Base-by-base conservation (phyloP, 2,888 invertebrate genomes). In the Cerceris ruficornis region DNA sequence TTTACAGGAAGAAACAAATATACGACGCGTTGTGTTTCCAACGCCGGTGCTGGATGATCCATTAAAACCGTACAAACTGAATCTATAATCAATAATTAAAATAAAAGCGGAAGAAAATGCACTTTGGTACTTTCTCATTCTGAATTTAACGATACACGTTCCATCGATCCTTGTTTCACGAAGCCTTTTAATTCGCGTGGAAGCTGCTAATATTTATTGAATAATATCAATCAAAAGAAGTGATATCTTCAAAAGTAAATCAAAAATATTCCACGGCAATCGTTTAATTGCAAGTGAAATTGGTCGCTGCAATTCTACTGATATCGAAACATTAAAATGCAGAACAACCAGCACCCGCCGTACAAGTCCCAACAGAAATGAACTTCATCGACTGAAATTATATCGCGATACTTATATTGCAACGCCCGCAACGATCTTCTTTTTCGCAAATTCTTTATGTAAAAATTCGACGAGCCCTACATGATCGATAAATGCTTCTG, bases 331-430 rank as follows among this genome's bases (percentile, higher is more conserved):
- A 50, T 46, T 54, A 57, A 57, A 54, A 66, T 54, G 43, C 15
- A 54, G 75, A 73, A 75, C 55, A 59, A 76, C 60, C 75, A 68
- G 73, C 83, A 76, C 68, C 69, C 62, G 68, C 13, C 61, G 65
- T n/a, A 57, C 2, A 52, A 15, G n/a, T 67, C 52, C 66, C 54
- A 65, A 55, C 43, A 39, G 64, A 67, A 60, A 49, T 46, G 14
- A 58, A 52, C 42, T 57, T 43, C 28, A 13, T 67, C 50, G 39
- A 75, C 8, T 39, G 65, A 65, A 65, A 59, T 60, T 59, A 28
- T 68, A 65, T 43, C 65, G 46, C 68, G 43, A 60, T 61, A 42
- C 17, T 49, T 66, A 14, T 77, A 79, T 72, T 84, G 79, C 64
- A 83, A 81, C 66, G 58, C 52, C 69, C 77, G 58, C 54, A 28